Evolutionary conservation across 2,113 vertebrate genomes (phyloP).

Genomic region (Tragulus kanchil): DNA sequence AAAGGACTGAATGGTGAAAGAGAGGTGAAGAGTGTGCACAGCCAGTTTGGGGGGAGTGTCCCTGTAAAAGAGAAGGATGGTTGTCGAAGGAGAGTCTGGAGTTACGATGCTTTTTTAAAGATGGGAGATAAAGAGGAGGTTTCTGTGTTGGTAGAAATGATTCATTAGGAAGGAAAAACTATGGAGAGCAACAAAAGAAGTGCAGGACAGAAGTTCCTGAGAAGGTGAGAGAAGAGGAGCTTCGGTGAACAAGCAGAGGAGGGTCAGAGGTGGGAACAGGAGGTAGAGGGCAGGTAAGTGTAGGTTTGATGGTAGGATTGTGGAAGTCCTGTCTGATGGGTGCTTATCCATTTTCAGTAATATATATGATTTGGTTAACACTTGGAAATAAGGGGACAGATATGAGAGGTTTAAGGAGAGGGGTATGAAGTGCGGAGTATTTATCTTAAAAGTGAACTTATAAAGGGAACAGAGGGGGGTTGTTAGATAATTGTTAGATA

Average conservation of each 20-base stretch:
- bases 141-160: constrained; percentile 14
- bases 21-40: background rate
- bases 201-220: background rate
- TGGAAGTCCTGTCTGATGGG: background rate
- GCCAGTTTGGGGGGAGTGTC: background rate
- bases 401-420: background rate
- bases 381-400: background rate
- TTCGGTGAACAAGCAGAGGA: background rate
- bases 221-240: background rate
- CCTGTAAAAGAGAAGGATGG: background rate
- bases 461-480: background rate
- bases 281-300: background rate
- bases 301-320: background rate
- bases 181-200: background rate
- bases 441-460: constrained; percentile 6
- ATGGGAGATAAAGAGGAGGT: background rate
- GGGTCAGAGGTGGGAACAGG: background rate
- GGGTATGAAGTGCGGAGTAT: background rate
- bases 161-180: background rate
- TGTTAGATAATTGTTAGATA: background rate
- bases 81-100: constrained; percentile 2
- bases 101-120: constrained; percentile 1
- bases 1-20: background rate
- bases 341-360: background rate
- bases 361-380: background rate